Base-by-base conservation (phyloP, 2,888 invertebrate species). In the Odiellus spinosus region DNA sequence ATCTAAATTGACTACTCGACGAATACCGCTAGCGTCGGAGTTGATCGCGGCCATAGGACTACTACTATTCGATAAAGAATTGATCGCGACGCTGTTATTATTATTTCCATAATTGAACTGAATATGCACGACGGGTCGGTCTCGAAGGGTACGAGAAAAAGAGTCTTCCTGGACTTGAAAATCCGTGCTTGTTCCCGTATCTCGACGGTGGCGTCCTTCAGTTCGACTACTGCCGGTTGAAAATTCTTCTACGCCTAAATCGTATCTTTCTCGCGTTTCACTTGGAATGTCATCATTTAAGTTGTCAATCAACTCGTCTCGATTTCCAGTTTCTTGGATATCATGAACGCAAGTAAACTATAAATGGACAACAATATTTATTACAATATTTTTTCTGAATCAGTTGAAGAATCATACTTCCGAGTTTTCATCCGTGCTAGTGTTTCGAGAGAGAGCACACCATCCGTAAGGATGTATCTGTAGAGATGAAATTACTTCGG, bases 321-420 rank as follows among this genome's bases (percentile, higher is more conserved):
- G 14, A 6, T 45, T 44, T 32, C 17, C 43, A 15, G n/a, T 10
- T 39, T 80, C 77, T 68, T 88, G 87, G 54, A 93, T 86, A 63
- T 91, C 88, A 67, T 93, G 91, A 45, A 93, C 78, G 62, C 87
- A 85, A 6, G 87, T 87, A 86, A 87, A 91, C 80, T 84, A n/a
- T n/a, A n/a, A n/a, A n/a, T n/a, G 66, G n/a, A 67, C 67, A 48
- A 46, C 53, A 26, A 8, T 26, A 8, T 26, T 26, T 26, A 26
- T 6, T 26, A 45, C 10, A 41, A 1, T 3, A 3, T 12, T 17
- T 21, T 19, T 42, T 21, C 51, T 32, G 17, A n/a, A 15, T 18
- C n/a, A 42, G 14, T 12, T 32, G 12, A 12, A 18, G 3, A n/a
- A 18, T 46, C 64, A 63, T 65, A 82, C 83, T 76, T 91, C 91